Conservation (phyloP, 2,797 vertebrate species). For the Liasis olivaceus region DNA sequence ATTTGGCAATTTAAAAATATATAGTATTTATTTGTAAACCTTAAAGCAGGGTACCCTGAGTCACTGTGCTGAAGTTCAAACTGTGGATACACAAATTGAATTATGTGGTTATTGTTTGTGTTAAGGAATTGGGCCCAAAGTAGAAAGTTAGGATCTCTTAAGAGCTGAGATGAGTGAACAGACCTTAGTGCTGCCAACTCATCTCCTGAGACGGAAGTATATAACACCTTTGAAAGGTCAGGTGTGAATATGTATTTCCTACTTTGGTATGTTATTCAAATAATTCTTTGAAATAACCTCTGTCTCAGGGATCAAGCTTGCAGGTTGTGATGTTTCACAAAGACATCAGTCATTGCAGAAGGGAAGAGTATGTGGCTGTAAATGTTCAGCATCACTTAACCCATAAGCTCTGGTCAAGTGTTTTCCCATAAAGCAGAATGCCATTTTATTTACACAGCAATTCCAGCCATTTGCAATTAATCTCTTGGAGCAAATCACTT, state of each 20-base stretch:
- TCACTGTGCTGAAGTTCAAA: background rate
- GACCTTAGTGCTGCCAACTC: background rate
- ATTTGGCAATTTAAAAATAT: background rate
- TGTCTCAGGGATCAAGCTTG: background rate
- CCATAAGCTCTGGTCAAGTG: constrained; percentile 37
- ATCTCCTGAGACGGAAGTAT: background rate
- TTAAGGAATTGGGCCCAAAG: background rate
- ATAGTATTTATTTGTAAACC: background rate
- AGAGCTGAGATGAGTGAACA: background rate
- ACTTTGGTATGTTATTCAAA: background rate
- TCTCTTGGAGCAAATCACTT: constrained; percentile 26
- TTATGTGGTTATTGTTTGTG: background rate
- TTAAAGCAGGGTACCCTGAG: background rate
- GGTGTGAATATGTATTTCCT: background rate
- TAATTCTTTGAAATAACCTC: background rate
- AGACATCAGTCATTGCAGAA: background rate
- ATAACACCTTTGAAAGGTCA: background rate
- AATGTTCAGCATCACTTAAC: constrained; percentile 35
- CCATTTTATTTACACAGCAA: constrained; percentile 33
- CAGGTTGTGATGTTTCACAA: constrained; percentile 5
- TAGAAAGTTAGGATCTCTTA: background rate
- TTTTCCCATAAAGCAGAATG: constrained; percentile 37
- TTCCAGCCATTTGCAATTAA: constrained; percentile 28
- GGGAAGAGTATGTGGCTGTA: constrained; percentile 24
- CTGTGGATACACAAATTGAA: background rate